Percentiles rank a stretch among this genome's conserved stretches.
phyloP scores from a whole-genome alignment of 2,113 vertebrate species.

The Hippocampus mohnikei region DNA sequence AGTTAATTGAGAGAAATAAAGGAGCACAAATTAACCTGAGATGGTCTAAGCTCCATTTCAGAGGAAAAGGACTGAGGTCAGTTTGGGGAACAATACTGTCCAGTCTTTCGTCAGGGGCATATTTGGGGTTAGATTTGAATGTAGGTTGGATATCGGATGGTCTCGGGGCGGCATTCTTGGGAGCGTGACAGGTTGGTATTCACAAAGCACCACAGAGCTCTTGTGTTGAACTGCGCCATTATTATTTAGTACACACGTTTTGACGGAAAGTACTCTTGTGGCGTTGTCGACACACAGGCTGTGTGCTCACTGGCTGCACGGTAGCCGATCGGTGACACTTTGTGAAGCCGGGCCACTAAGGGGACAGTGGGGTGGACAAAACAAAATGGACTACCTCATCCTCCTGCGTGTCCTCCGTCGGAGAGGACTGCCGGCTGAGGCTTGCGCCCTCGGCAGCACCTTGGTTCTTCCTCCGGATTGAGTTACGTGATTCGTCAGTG shows the following conservation, averaged over 20 bases:
- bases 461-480: conserved; percentile 78
- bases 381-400: conserved; percentile 75
- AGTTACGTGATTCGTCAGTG: conserved; percentile 79
- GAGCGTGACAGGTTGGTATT: conserved; percentile 39
- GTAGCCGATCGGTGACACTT: conserved; percentile 21
- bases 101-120: conserved; percentile 6
- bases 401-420: conserved; percentile 71
- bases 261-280: not conserved
- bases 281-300: not conserved
- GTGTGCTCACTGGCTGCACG: not conserved
- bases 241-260: not conserved
- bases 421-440: conserved; percentile 69
- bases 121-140: not conserved
- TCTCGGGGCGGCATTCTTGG: conserved; percentile 9
- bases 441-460: conserved; percentile 52
- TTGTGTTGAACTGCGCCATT: not conserved
- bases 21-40: not conserved
- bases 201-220: conserved; percentile 55
- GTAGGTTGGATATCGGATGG: not conserved
- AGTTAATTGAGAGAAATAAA: not conserved
- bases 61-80: not conserved
- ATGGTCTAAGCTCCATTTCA: not conserved
- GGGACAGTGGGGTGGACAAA: conserved; percentile 22
- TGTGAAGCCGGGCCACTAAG: conserved; percentile 49
- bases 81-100: conserved; percentile 34